These are phyloP conservation scores for Phycodurus eques DNA, from an alignment of 2,113 vertebrate genomes.

Conservation along the genomic window DNA sequence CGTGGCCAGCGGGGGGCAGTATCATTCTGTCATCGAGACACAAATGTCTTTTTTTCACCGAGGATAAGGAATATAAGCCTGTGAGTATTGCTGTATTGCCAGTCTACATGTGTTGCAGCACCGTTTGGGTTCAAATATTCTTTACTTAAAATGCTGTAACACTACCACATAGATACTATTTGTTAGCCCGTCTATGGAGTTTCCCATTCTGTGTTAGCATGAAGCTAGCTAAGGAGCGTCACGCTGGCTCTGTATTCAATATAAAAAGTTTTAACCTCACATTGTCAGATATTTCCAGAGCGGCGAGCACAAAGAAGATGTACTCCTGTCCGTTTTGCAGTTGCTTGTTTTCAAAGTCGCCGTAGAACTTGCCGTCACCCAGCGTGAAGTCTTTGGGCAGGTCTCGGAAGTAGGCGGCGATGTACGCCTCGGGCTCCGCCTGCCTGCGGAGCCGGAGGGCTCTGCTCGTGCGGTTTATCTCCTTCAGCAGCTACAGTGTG, in stretches of 20 bases:
- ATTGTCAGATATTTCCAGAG: slow-evolving; percentile 93
- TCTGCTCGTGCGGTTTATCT: slow-evolving; percentile 91
- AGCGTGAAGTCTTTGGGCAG: slow-evolving; percentile 93
- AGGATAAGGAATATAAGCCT: no score
- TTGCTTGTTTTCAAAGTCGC: slow-evolving; percentile 95
- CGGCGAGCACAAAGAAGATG: slow-evolving; percentile 93
- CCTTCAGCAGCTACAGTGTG: slow-evolving; percentile 83
- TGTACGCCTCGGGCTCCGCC: slow-evolving; percentile 91
- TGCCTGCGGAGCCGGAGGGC: slow-evolving; percentile 87
- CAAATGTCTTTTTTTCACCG: no score
- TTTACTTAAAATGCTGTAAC: no score
- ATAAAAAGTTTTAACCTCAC: slow-evolving; percentile 70
- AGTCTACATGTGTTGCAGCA: no score
- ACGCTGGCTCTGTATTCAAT: neutral
- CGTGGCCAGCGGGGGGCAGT: no score
- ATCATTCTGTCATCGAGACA: no score
- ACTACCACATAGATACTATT: no score
- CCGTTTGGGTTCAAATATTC: no score
- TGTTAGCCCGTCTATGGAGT: no score
- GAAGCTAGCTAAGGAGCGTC: no score
- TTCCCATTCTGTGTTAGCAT: no score
- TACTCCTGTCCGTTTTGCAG: slow-evolving; percentile 95
- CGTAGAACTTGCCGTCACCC: slow-evolving; percentile 89
- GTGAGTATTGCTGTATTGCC: no score
- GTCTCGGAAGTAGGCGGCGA: slow-evolving; percentile 91